Base-by-base conservation (phyloP, 2,113 vertebrate species). In the Otus sunia region DNA sequence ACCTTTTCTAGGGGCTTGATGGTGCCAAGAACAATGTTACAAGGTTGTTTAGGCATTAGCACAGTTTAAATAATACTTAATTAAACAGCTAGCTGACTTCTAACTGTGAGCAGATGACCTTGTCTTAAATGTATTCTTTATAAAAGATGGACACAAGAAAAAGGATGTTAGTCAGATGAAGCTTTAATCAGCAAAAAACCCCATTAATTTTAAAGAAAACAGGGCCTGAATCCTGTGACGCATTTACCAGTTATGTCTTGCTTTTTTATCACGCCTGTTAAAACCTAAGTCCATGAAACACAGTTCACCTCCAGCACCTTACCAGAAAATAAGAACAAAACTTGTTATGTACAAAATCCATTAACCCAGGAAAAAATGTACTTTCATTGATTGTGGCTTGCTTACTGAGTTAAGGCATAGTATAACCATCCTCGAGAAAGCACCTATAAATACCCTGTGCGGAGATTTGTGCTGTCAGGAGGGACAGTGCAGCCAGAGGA, bases 291-390 rank as follows among this genome's bases (percentile, higher is more conserved):
- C 68, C 52, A 5, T 10, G 13, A n/a, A 75, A 60, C 0, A 3
- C 3, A 10, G 12, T 55, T 73, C 37, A 67, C 27, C 50, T 41
- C 34, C 10, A 8, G 47, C 50, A 88, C 55, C 36, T 73, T 52
- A 36, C 49, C 47, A 68, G 56, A 94, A 92, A 87, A 83, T 36
- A 23, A 84, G 56, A 81, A 36, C 41, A 90, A 56, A 92, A 19
- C 27, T 69, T 72, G 19, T 77, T 83, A n/a, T 26, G 32, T 62
- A 58, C 71, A 66, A 52, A 50, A 56, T 81, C 77, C 50, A 56
- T 96, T 96, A 96, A 86, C 52, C 55, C 60, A 73, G 75, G 49
- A 22, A 88, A 60, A 96, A 97, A 80, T 25, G 39, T 62, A 12
- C 58, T 86, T 86, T 81, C 89, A 85, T 59, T 72, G 82, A 56